These are phyloP conservation scores for Blastomussa wellsi DNA, from an alignment of 92 coral and sea anemone species.

Conservation along the genomic window DNA sequence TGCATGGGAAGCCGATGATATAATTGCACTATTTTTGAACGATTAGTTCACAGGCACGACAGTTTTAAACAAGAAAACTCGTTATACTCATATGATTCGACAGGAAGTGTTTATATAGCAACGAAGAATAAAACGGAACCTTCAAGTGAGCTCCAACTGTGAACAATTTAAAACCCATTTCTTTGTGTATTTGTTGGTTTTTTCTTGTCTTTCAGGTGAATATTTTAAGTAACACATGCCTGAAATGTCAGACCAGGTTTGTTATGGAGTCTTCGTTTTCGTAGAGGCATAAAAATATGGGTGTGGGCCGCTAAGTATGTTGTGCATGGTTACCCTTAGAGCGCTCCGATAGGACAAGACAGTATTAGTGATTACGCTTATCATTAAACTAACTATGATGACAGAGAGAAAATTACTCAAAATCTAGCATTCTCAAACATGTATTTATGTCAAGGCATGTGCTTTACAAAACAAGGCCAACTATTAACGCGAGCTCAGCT, in stretches of 20 bases:
- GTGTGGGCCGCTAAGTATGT: not conserved
- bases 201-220: not conserved
- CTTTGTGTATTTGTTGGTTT: not conserved
- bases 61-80: not conserved
- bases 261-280: not conserved
- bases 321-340: not conserved
- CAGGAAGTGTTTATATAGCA: not conserved
- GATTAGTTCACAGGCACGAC: not conserved
- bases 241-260: not conserved
- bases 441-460: too few species aligned
- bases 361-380: too few species aligned
- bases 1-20: not conserved
- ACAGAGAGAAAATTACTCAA: not conserved
- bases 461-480: too few species aligned
- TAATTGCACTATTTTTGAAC: conserved; percentile 2
- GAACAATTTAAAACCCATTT: not conserved
- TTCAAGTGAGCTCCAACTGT: not conserved
- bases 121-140: not conserved
- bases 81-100: not conserved
- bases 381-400: too few species aligned
- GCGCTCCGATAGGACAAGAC: not conserved
- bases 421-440: not conserved
- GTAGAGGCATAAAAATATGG: not conserved
- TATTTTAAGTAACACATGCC: not conserved
- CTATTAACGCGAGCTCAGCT: too few species aligned